phyloP scores from a whole-genome alignment of 2,113 vertebrate genomes.

The Dasypus novemcinctus region DNA sequence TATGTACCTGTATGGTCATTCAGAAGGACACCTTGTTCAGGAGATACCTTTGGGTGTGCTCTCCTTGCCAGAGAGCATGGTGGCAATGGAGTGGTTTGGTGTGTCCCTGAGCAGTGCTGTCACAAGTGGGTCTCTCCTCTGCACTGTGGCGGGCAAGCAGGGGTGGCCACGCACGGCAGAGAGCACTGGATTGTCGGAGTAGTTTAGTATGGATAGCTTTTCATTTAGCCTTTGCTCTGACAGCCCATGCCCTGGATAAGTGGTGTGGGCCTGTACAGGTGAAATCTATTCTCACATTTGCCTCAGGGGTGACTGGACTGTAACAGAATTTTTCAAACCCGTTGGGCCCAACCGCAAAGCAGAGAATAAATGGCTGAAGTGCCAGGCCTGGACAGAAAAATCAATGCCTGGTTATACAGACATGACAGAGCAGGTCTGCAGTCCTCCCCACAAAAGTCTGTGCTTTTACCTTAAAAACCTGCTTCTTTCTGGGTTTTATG shows the following conservation, averaged over 20 bases:
- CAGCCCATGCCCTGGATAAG: slow-evolving; percentile 94
- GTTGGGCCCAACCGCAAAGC: slow-evolving; percentile 98
- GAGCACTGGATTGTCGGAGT: slow-evolving; percentile 83
- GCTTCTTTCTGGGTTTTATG: slow-evolving; percentile 73
- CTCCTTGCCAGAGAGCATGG: slow-evolving; percentile 13
- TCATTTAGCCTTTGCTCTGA: slow-evolving; percentile 97
- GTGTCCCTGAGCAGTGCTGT: slow-evolving; percentile 63
- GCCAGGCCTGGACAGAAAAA: slow-evolving; percentile 99
- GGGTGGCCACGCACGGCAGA: slow-evolving; percentile 61
- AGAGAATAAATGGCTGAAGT: slow-evolving; percentile 99
- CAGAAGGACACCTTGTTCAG: slow-evolving; percentile 50
- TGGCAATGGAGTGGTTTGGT: slow-evolving; percentile 55
- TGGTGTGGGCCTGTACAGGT: slow-evolving; percentile 97
- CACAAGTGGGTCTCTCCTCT: slow-evolving; percentile 74
- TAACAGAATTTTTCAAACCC: slow-evolving; percentile 99
- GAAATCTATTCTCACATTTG: slow-evolving; percentile 99
- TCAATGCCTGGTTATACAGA: slow-evolving; percentile 99
- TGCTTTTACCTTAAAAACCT: slow-evolving; percentile 75
- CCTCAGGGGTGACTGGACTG: slow-evolving; percentile 98
- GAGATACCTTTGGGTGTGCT: slow-evolving; percentile 46
- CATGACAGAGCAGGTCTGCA: slow-evolving; percentile 92
- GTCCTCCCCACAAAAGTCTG: slow-evolving; percentile 81
- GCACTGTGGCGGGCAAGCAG: not conserved
- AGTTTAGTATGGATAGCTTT: slow-evolving; percentile 92
- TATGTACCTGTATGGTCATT: slow-evolving; percentile 40